Percentiles rank a stretch among this genome's conserved stretches.
Evolutionary conservation across 2,888 invertebrate species (phyloP).

Genomic region (Auanema freiburgensis): DNA sequence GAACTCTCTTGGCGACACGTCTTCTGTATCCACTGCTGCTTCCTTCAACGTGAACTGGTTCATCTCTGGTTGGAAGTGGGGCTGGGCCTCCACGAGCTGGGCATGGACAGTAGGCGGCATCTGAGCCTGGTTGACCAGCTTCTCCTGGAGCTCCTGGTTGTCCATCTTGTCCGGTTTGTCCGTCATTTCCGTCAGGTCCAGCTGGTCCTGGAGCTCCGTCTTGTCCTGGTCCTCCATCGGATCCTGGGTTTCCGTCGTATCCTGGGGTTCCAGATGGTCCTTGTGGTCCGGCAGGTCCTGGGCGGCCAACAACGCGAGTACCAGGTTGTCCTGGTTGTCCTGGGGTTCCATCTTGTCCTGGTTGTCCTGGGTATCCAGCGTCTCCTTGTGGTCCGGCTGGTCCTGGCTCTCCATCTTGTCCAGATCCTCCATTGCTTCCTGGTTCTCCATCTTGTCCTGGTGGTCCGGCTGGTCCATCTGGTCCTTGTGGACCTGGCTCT

Average conservation of each 20-base stretch:
- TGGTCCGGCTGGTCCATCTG: slow-evolving; percentile 40
- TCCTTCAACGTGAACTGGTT: too few species aligned
- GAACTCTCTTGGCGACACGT: too few species aligned
- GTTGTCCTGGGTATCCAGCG: neutral
- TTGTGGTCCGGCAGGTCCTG: neutral
- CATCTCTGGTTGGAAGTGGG: too few species aligned
- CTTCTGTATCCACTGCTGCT: too few species aligned
- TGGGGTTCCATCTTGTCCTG: too few species aligned
- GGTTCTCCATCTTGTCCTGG: slow-evolving; percentile 43
- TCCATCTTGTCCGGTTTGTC: too few species aligned
- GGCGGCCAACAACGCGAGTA: neutral
- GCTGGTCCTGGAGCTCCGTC: slow-evolving; percentile 1
- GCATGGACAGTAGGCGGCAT: too few species aligned
- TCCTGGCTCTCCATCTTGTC: slow-evolving; percentile 2
- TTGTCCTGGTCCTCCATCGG: neutral
- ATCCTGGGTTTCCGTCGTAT: slow-evolving; percentile 1
- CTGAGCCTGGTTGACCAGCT: too few species aligned
- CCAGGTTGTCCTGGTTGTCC: neutral
- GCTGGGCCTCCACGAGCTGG: too few species aligned
- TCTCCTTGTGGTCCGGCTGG: neutral
- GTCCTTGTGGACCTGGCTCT: slow-evolving; percentile 48
- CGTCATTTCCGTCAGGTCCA: neutral
- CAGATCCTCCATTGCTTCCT: too few species aligned
- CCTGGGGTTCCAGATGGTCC: neutral
- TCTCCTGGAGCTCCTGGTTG: too few species aligned